Base-by-base conservation (phyloP, 2,797 vertebrate species). In the Chrysocyon brachyurus region DNA sequence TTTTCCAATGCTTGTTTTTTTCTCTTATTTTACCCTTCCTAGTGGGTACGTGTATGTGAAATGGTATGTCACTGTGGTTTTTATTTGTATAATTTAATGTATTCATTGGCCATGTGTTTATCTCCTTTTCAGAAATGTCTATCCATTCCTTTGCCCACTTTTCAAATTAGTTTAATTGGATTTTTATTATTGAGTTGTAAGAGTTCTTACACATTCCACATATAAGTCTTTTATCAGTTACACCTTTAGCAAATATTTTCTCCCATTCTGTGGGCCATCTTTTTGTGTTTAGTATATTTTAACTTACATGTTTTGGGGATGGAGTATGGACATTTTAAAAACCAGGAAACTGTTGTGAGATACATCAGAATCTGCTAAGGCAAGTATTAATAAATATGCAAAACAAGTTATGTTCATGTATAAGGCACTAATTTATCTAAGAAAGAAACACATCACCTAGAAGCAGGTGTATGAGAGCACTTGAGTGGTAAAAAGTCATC, bases 261-360 rank as follows among this genome's bases (percentile, higher is more conserved):
- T 81, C 40, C 22, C 56, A 40, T 90, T 36, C 36, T 15, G 28
- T 75, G 61, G 12, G 19, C 77, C 79, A 5, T 54, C 19, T 64
- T 88, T 87, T 78, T 24, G 26, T 92, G 16, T 75, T 92, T 81
- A 68, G 57, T 85, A 81, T 14, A 68, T 63, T 82, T 94, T 85
- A 31, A 56, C 22, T 24, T 83, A 26, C 46, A 22, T 72, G 36
- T 52, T 83, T 31, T 81, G 49, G 17, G 59, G 57, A 81, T 63
- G 49, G 7, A 57, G 16, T 33, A 33, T 77, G 24, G 15, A 5
- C 40, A 77, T 78, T 89, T 82, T 52, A 63, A 64, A 93, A 77
- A 57, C 2, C 36, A 91, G 49, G 31, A 91, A 70, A 61, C 33
- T 5, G 26, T 33, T 66, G 64, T 54, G 24, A 93, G 88, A 75